Evolutionary conservation across 2,888 invertebrate genomes (phyloP).

Genomic region (Diaprepes abbreviatus): DNA sequence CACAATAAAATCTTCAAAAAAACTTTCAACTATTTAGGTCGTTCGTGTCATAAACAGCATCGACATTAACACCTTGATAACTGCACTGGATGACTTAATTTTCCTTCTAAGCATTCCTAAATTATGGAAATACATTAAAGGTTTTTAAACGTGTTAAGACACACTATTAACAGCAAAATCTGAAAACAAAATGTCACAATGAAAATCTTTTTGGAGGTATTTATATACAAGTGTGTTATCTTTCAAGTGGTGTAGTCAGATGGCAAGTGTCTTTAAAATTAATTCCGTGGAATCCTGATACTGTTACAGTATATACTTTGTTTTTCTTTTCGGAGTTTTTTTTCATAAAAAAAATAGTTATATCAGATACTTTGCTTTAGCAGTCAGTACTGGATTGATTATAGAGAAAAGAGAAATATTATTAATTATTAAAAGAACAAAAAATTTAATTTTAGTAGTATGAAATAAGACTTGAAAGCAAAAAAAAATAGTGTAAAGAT

Average conservation of each 20-base stretch:
- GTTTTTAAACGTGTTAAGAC: neutral
- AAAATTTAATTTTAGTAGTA: no score
- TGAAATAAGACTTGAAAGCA: no score
- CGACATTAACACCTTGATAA: conserved; percentile 45
- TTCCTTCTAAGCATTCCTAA: conserved; percentile 46
- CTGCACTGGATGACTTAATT: conserved; percentile 44
- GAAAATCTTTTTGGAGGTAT: neutral
- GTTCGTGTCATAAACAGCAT: neutral
- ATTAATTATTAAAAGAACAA: no score
- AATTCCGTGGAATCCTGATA: no score
- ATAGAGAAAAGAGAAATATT: no score
- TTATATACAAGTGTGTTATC: conserved; percentile 5
- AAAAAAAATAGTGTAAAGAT: no score
- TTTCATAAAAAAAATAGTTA: no score
- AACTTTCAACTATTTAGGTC: conserved; percentile 24
- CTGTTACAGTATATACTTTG: no score
- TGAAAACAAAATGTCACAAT: conserved; percentile 19
- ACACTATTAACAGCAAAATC: conserved; percentile 10
- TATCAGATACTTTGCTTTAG: no score
- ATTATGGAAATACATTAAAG: conserved; percentile 45
- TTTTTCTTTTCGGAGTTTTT: no score
- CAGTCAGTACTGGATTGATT: no score
- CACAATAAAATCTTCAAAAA: neutral
- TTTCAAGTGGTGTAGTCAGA: neutral
- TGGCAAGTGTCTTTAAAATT: no score